Conservation (phyloP, 2,888 invertebrate species). For the Eupithecia pulchellata region DNA sequence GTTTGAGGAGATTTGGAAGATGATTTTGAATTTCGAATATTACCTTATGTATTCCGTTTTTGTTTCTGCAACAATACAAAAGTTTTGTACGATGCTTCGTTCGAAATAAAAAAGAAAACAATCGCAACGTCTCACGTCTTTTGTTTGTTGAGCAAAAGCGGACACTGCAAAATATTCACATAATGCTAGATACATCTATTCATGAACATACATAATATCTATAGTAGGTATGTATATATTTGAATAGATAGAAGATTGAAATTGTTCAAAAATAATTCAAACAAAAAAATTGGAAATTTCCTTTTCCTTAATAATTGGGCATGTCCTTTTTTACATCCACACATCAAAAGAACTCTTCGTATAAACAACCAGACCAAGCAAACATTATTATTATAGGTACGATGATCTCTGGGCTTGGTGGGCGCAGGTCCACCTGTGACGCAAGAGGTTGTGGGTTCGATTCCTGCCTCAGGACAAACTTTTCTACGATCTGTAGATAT, state of each 20-base stretch:
- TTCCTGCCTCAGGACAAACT: no score
- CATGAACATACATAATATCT: no score
- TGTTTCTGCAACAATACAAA: neutral
- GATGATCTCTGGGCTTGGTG: no score
- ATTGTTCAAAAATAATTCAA: no score
- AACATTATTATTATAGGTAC: neutral
- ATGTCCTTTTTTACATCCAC: neutral
- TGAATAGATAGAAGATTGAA: no score
- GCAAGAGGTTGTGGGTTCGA: no score
- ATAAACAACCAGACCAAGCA: neutral
- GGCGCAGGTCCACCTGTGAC: no score
- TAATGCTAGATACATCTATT: no score
- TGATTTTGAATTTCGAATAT: neutral
- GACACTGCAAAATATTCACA: neutral
- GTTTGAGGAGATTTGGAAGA: neutral
- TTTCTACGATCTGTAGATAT: no score
- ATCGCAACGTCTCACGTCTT: neutral
- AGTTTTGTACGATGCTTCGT: neutral
- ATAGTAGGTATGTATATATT: no score
- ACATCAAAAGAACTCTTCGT: neutral
- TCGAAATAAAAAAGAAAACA: neutral
- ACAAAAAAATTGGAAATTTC: neutral
- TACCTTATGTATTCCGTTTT: neutral
- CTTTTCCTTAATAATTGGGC: neutral
- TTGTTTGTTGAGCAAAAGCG: neutral